Percentiles rank a stretch among this genome's conserved stretches.
Evolutionary conservation across 2,888 invertebrate genomes (phyloP).

Genomic region (Drosophila lacicola): DNA sequence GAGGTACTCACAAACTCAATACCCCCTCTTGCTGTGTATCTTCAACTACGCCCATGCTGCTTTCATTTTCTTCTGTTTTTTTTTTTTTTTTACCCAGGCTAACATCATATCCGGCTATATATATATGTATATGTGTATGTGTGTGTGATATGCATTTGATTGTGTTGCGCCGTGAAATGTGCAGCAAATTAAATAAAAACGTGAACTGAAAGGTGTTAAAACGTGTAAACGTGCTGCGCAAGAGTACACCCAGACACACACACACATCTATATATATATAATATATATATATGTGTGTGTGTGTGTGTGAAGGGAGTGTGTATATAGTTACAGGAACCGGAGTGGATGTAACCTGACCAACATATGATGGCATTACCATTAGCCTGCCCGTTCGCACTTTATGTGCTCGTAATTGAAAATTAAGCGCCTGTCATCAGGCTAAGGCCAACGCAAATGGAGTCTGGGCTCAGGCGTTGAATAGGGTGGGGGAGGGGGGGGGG

Average conservation of each 20-base stretch:
- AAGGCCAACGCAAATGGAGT: background rate
- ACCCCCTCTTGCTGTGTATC: too few relatives aligned
- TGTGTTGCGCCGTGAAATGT: constrained; percentile 41
- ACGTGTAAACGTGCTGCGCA: constrained; percentile 25
- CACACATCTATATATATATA: background rate
- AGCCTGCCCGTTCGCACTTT: constrained; percentile 49
- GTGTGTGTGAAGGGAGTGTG: background rate
- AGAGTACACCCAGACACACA: background rate
- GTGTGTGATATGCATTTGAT: constrained; percentile 38
- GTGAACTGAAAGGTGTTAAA: constrained; percentile 45
- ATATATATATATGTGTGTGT: background rate
- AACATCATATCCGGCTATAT: constrained; percentile 2
- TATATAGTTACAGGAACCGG: constrained; percentile 5
- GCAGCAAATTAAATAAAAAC: constrained; percentile 61
- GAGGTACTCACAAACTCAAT: too few relatives aligned
- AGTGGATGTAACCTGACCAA: constrained; percentile 38
- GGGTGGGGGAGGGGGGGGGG: background rate
- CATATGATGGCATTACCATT: constrained; percentile 61
- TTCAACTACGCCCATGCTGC: too few relatives aligned
- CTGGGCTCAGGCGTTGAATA: background rate
- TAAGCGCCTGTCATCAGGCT: constrained; percentile 69
- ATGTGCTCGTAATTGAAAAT: constrained; percentile 75
- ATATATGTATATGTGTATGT: background rate
- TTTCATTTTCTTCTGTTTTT: too few relatives aligned
- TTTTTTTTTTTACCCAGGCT: background rate